These are phyloP conservation scores for Autographa gamma DNA, from an alignment of 2,888 invertebrate species.

Conservation along the genomic window DNA sequence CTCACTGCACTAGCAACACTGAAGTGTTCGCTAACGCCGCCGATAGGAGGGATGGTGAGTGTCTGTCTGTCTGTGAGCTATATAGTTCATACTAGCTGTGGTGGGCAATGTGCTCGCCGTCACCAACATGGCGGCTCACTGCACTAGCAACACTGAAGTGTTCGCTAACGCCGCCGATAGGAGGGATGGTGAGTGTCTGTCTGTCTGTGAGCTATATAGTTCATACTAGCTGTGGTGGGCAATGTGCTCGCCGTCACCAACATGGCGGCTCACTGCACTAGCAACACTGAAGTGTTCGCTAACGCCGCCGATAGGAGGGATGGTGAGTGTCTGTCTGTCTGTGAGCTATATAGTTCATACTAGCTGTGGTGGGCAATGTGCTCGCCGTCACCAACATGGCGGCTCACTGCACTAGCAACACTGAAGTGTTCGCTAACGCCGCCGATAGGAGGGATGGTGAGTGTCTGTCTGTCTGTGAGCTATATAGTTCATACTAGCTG, in stretches of 20 bases:
- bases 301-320: slow-evolving; percentile 83
- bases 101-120: slow-evolving; percentile 81
- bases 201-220: no score
- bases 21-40: slow-evolving; percentile 87
- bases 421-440: slow-evolving; percentile 86
- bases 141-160: slow-evolving; percentile 85
- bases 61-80: no score
- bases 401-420: slow-evolving; percentile 78
- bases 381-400: slow-evolving; percentile 68
- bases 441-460: slow-evolving; percentile 80
- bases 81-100: no score
- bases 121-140: slow-evolving; percentile 66
- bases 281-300: slow-evolving; percentile 87
- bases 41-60: slow-evolving; percentile 77
- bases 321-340: no score
- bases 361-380: slow-evolving; percentile 77
- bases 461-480: no score
- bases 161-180: slow-evolving; percentile 85
- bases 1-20: slow-evolving; percentile 79
- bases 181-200: slow-evolving; percentile 76
- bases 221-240: slow-evolving; percentile 57
- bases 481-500: no score
- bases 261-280: slow-evolving; percentile 72
- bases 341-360: no score
- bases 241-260: slow-evolving; percentile 80